A percentile compares a stretch with the other conserved stretches of the same genome.
Conservation (phyloP, 2,888 invertebrate genomes). For the Allolobophora icterica region DNA sequence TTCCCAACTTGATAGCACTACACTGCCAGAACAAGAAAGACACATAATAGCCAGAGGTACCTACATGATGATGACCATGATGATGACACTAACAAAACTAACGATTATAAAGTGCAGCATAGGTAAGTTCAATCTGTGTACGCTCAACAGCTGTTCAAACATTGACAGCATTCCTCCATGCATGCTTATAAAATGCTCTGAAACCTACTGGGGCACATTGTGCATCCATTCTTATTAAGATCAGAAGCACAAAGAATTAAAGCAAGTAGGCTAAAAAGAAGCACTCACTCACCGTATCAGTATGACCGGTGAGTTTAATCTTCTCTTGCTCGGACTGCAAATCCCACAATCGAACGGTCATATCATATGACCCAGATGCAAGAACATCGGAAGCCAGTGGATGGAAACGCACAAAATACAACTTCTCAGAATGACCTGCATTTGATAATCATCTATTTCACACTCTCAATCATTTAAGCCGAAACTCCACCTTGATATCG, state of each 20-base stretch:
- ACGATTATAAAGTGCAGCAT: not conserved
- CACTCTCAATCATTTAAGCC: not conserved
- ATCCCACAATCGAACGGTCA: slow-evolving; percentile 88
- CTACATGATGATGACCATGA: not conserved
- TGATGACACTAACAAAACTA: not conserved
- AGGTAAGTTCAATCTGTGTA: too few species aligned
- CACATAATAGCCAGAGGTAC: not conserved
- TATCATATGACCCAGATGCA: slow-evolving; percentile 87
- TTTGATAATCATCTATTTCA: slow-evolving; percentile 26
- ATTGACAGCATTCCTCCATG: not conserved
- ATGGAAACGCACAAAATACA: slow-evolving; percentile 84
- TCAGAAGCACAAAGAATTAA: not conserved
- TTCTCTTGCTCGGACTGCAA: slow-evolving; percentile 69
- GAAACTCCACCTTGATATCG: not conserved
- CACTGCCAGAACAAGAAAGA: not conserved
- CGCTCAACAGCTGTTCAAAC: not conserved
- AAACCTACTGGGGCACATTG: not conserved
- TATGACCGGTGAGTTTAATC: slow-evolving; percentile 66
- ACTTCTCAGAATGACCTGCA: slow-evolving; percentile 84
- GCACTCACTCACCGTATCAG: slow-evolving; percentile 42
- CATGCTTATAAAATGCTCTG: not conserved
- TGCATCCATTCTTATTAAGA: not conserved
- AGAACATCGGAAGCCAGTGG: slow-evolving; percentile 85
- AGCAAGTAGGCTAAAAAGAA: not conserved
- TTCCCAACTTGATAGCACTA: not conserved